Base-by-base conservation (phyloP, 2,113 vertebrate species). In the Aleadryas rufinucha region DNA sequence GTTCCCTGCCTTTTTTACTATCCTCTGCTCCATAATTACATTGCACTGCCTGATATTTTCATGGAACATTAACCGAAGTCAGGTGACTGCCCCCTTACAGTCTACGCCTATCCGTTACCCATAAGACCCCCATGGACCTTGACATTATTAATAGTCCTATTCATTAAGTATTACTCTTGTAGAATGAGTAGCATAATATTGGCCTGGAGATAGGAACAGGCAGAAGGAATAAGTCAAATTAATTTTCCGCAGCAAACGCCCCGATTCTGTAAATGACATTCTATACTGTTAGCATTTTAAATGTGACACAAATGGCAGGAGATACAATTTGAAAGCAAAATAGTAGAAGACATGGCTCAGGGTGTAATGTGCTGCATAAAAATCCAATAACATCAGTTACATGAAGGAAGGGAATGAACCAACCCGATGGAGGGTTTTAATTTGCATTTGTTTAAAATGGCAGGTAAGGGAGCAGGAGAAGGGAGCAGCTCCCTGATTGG, bases 101-200 rank as follows among this genome's bases (percentile, higher is more conserved):
- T 98, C 98, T 98, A 98, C 92, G 97, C 98, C 98, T 98, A 98
- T 99, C 98, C 96, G 94, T 99, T 99, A 98, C 98, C 98, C 97
- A 98, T 98, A 98, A 98, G 98, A 98, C 98, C 98, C 98, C 98
- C 97, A 97, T 97, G 98, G 98, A 99, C 98, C 98, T 97, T 98
- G 98, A 98, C 97, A 98, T 98, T 99, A 99, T 99, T 99, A 99
- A 99, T 99, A 99, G 98, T 98, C 98, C 98, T 98, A 98, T 99
- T 99, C 98, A 99, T 99, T 99, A 99, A 99, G 99, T 99, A 99
- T 99, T 98, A 98, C 99, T 99, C 98, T 98, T 99, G 99, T 99
- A 98, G 99, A 99, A 99, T 98, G 98, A 98, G 98, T 98, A 98
- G 98, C 98, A 98, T 99, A 99, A 99, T 99, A 99, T 99, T 98